phyloP scores from a whole-genome alignment of 2,797 vertebrate genomes.

The Gastrophryne carolinensis region DNA sequence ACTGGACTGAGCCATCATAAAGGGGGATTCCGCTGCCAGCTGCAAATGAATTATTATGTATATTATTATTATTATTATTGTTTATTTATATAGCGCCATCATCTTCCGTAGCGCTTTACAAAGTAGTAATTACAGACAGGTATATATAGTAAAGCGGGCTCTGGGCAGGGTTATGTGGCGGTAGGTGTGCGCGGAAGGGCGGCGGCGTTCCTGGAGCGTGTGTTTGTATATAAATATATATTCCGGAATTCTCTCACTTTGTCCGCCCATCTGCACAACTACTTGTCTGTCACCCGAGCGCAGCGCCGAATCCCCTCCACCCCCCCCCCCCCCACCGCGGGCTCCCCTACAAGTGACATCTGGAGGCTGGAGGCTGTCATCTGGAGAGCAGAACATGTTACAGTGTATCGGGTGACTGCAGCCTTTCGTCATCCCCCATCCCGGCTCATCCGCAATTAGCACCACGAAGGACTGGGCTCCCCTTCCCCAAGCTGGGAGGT shows the following conservation, averaged over 20 bases:
- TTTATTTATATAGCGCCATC: too few species aligned
- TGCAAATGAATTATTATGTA: too few species aligned
- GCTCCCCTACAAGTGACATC: constrained; percentile 7
- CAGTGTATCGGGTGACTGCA: not conserved
- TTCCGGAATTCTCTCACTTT: not conserved
- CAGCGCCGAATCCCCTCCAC: not conserved
- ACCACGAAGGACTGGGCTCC: not conserved
- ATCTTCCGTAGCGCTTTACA: too few species aligned
- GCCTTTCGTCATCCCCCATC: not conserved
- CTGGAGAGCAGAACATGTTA: not conserved
- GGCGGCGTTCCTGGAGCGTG: too few species aligned
- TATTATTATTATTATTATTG: too few species aligned
- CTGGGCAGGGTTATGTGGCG: too few species aligned
- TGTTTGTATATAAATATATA: not conserved
- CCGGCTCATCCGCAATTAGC: not conserved
- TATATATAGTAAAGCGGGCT: too few species aligned
- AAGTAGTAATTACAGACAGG: too few species aligned
- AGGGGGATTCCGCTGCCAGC: too few species aligned
- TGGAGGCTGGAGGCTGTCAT: constrained; percentile 7
- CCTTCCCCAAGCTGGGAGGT: not conserved
- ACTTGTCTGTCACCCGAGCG: not conserved
- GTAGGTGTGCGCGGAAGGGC: too few species aligned
- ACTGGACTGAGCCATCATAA: too few species aligned
- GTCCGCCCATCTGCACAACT: not conserved
- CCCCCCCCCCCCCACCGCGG: too few species aligned